Evolutionary conservation across 1,140 invertebrate genomes (phyloP).

Genomic region (Brachionus asplanchnoidis): DNA sequence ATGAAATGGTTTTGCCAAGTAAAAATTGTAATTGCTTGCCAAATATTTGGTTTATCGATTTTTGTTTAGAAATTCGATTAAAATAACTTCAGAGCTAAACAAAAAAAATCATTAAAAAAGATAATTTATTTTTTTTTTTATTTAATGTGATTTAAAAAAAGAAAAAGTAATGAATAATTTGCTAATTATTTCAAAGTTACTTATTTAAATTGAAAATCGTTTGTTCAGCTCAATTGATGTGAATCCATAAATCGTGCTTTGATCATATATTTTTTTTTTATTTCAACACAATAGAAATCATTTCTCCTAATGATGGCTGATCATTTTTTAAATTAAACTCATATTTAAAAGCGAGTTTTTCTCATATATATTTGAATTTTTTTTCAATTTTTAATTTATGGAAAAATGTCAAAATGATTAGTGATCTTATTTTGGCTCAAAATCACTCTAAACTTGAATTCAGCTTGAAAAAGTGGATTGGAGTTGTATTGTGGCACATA

Average conservation of each 20-base stretch:
- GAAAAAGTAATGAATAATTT: neutral
- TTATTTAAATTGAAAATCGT: neutral
- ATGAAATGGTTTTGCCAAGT: neutral
- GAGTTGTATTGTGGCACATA: neutral
- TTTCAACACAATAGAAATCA: neutral
- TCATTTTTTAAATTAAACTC: neutral
- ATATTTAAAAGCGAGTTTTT: neutral
- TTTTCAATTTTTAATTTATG: neutral
- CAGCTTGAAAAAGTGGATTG: neutral
- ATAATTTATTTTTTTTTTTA: neutral
- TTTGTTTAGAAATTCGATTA: neutral
- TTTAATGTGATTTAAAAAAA: neutral
- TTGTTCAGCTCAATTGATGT: neutral
- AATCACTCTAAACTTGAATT: neutral
- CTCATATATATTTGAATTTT: neutral
- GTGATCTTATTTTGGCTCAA: neutral
- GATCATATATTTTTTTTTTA: neutral
- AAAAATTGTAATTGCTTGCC: neutral
- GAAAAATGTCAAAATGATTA: conserved; percentile 1
- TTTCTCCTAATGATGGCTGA: neutral
- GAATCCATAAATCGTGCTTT: neutral
- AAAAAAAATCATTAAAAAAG: neutral
- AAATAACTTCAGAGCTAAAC: neutral
- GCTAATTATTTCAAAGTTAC: neutral
- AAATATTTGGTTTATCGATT: neutral